Evolutionary conservation across 2,113 vertebrate genomes (phyloP), one percentile per base, ranked within the genome.

Genomic region (Balaeniceps rex): DNA sequence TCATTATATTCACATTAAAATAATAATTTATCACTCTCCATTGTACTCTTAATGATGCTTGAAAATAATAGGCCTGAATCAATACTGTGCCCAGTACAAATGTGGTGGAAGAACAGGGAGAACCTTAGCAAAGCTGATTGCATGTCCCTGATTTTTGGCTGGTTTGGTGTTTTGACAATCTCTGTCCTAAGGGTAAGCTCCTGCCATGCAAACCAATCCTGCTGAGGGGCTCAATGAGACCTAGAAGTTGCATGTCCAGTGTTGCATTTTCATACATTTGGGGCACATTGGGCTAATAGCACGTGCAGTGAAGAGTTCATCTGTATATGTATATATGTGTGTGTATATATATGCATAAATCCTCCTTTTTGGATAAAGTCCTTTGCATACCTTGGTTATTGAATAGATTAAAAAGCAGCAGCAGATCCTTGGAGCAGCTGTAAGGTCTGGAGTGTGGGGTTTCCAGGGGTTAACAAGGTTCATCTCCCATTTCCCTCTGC

Each of bases 1-100:
- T 63, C 70, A 94, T 97, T 97, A 95, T 92, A 83, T 85, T 95
- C 66, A 2, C 83, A 94, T 95, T 94, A 92, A 94, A 94, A 75
- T 61, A 85, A 40, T 85, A 94, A 95, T 95, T 91, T 72, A 83
- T 89, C 70, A 65, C 38, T 89, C 42, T 85, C 61, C 70, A 80
- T 69, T 95, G 44, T 87, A 54, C 28, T 89, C 49, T 71, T 94
- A 97, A 96, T 93, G 93, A 87, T 38, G 74, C 80, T 92, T 97
- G 96, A 92, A 95, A 94, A 91, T 91, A 95, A 94, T 74, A 54
- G 61, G 25, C 66, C 93, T 54, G 54, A 93, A 95, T 92, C 77
- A 83, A 63, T 91, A 72, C 44, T 38, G 49, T 46, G 49, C 34
- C 42, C 47, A 33, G 28, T 61, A 74, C 42, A 93, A 91, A 85